Evolutionary conservation across 2,113 vertebrate genomes (phyloP).

Genomic region (Hassar affinis): DNA sequence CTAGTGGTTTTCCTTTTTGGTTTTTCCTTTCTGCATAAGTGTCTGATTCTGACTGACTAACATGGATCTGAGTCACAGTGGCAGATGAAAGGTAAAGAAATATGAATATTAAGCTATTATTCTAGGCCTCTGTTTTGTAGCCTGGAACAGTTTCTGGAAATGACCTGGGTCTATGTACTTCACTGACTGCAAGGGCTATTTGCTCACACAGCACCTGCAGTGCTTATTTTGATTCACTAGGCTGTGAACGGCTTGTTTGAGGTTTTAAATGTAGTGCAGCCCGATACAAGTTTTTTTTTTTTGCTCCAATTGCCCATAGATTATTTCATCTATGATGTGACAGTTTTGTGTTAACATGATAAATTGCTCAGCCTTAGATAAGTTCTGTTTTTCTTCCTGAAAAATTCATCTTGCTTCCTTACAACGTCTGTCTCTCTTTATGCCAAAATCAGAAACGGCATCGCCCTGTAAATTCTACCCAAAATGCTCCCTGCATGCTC

Average conservation of each 20-base stretch:
- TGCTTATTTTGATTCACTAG: background rate
- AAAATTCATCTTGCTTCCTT: background rate
- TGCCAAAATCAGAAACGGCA: background rate
- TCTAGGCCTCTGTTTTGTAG: background rate
- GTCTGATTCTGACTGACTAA: slow-evolving; percentile 13
- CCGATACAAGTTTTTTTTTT: background rate
- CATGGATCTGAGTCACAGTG: background rate
- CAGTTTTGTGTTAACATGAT: slow-evolving; percentile 8
- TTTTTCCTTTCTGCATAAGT: background rate
- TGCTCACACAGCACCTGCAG: background rate
- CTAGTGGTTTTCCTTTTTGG: background rate
- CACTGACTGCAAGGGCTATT: slow-evolving; percentile 12
- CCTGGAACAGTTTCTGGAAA: background rate
- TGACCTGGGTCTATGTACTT: background rate
- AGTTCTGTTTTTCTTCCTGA: background rate
- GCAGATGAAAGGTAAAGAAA: slow-evolving; percentile 1
- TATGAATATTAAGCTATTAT: background rate
- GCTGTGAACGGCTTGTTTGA: background rate
- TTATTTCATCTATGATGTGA: background rate
- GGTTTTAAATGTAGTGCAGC: background rate
- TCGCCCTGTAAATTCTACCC: slow-evolving; percentile 20
- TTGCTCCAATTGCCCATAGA: background rate
- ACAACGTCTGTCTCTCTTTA: slow-evolving; percentile 8
- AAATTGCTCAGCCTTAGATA: background rate
- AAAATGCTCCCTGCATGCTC: slow-evolving; percentile 19